phyloP scores from a whole-genome alignment of 2,113 vertebrate species.

The Cisticola juncidis region DNA sequence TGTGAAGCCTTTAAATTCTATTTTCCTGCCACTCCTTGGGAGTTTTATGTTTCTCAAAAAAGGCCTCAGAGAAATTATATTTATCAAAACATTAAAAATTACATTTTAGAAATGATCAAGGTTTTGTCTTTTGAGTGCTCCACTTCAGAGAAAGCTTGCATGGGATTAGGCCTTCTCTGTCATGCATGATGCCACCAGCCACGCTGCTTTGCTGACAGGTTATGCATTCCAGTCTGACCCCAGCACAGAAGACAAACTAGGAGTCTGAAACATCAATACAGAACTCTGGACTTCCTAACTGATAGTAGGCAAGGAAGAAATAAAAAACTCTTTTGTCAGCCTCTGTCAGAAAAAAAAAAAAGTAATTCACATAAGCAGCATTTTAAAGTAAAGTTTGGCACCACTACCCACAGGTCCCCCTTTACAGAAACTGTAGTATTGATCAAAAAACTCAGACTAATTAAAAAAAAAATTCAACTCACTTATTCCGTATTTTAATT shows the following conservation, averaged over 20 bases:
- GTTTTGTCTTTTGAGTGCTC: not conserved
- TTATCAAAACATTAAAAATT: constrained; percentile 5
- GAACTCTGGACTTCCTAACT: constrained; percentile 7
- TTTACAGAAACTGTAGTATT: constrained; percentile 66
- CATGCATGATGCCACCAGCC: not conserved
- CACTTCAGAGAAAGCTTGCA: not conserved
- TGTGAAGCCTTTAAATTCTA: not conserved
- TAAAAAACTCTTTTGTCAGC: not conserved
- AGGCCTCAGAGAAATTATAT: not conserved
- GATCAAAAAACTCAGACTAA: constrained; percentile 60
- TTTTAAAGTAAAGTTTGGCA: constrained; percentile 64
- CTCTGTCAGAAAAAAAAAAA: not conserved
- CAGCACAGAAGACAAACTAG: constrained; percentile 25
- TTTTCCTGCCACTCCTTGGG: not conserved
- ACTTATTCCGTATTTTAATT: constrained; percentile 62
- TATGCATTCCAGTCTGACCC: not conserved
- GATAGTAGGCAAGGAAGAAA: constrained; percentile 9
- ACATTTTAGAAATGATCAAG: not conserved
- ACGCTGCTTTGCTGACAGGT: not conserved
- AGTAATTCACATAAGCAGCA: constrained; percentile 28
- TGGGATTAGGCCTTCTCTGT: not conserved
- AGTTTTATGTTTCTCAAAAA: not conserved
- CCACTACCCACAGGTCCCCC: constrained; percentile 36
- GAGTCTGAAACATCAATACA: not conserved
- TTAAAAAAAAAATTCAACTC: constrained; percentile 68